Percentiles rank a stretch among this genome's conserved stretches.
Evolutionary conservation across 1,140 invertebrate species (phyloP).

Genomic region (Brachionus manjavacas): DNA sequence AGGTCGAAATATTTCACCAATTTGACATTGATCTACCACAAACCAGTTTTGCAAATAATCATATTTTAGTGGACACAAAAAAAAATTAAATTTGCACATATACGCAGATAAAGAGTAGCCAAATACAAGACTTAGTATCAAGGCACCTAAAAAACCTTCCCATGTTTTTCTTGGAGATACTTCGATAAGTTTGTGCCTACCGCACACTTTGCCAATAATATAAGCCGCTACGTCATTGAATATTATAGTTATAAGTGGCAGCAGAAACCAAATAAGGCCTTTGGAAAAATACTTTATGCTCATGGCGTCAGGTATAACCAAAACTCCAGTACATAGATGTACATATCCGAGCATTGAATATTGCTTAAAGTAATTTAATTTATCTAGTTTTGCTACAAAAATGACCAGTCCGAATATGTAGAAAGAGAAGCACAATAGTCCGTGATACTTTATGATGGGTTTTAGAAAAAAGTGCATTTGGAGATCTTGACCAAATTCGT

Average conservation of each 20-base stretch:
- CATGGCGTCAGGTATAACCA: constrained; percentile 93
- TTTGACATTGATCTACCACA: background rate
- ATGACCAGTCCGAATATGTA: constrained; percentile 95
- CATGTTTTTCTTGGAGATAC: constrained; percentile 93
- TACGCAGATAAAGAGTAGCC: constrained; percentile 76
- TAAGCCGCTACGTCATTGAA: constrained; percentile 99
- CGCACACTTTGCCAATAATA: constrained; percentile 97
- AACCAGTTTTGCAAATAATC: constrained; percentile 63
- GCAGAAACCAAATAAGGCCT: constrained; percentile 85
- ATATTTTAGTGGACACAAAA: constrained; percentile 92
- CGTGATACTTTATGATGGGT: constrained; percentile 87
- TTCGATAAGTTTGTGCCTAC: constrained; percentile 95
- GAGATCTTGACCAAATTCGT: constrained; percentile 88
- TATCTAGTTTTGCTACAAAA: constrained; percentile 92
- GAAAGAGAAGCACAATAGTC: constrained; percentile 92
- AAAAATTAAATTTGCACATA: constrained; percentile 83
- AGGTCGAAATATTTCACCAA: background rate
- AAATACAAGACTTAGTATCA: constrained; percentile 82
- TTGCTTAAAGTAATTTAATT: constrained; percentile 95
- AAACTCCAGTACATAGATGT: constrained; percentile 88
- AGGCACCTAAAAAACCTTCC: constrained; percentile 97
- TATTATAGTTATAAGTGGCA: constrained; percentile 96
- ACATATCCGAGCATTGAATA: constrained; percentile 99
- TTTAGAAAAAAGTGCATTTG: constrained; percentile 88
- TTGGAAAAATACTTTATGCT: constrained; percentile 97